Evolutionary conservation across 92 coral and sea anemone species (phyloP).

Genomic region (Montipora capitata): DNA sequence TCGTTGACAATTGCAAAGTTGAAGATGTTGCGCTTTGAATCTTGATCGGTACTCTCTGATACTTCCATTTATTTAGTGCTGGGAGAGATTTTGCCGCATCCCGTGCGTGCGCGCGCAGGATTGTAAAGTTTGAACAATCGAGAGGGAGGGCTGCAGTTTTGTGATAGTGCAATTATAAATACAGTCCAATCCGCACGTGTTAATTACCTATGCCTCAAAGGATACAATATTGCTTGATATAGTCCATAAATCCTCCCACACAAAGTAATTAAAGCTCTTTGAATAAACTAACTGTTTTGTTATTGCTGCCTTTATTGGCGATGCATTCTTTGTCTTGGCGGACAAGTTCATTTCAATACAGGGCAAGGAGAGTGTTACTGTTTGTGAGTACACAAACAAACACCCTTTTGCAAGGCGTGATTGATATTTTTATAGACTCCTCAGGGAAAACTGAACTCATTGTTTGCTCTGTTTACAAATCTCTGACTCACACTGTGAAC

Average conservation of each 20-base stretch:
- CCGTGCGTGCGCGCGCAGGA: slow-evolving; percentile 79
- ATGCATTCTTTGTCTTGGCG: slow-evolving; percentile 85
- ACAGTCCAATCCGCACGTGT: slow-evolving; percentile 84
- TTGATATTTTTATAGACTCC: slow-evolving; percentile 95
- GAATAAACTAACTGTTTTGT: slow-evolving; percentile 93
- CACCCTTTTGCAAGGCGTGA: slow-evolving; percentile 77
- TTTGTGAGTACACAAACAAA: slow-evolving; percentile 91
- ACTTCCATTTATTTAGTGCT: slow-evolving; percentile 32
- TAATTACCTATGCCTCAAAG: slow-evolving; percentile 82
- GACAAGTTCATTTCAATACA: slow-evolving; percentile 94
- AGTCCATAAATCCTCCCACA: slow-evolving; percentile 95
- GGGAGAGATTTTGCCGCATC: slow-evolving; percentile 22
- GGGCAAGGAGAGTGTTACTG: slow-evolving; percentile 88
- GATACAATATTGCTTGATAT: slow-evolving; percentile 89
- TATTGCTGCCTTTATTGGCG: slow-evolving; percentile 92
- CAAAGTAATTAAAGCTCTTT: slow-evolving; percentile 96
- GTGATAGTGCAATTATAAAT: slow-evolving; percentile 76
- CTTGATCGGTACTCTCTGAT: not conserved
- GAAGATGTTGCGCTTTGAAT: slow-evolving; percentile 13
- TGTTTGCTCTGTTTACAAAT: slow-evolving; percentile 89
- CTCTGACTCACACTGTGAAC: slow-evolving; percentile 83
- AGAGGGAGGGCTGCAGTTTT: slow-evolving; percentile 44
- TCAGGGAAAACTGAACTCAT: slow-evolving; percentile 91
- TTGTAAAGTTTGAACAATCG: slow-evolving; percentile 64
- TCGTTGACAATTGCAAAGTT: slow-evolving; percentile 27